Evolutionary conservation across 2,797 vertebrate genomes (phyloP).

Genomic region (Parauchenoglanis punctatus): DNA sequence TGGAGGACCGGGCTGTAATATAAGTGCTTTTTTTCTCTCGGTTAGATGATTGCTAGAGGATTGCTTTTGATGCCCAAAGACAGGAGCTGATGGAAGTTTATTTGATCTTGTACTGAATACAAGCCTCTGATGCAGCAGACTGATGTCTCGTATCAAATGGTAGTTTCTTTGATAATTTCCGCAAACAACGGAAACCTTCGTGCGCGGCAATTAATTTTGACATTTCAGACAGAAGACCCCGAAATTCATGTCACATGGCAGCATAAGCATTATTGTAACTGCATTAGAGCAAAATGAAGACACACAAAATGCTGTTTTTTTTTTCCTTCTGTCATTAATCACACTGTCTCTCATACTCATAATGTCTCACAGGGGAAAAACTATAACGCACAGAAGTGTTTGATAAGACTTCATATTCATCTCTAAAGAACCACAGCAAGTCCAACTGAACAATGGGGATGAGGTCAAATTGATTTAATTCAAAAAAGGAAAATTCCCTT

Average conservation of each 20-base stretch:
- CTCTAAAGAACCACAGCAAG: neutral
- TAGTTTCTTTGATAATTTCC: conserved; percentile 35
- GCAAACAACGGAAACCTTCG: conserved; percentile 38
- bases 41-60: conserved; percentile 24
- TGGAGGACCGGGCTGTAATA: conserved; percentile 31
- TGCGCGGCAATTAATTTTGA: conserved; percentile 42
- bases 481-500: neutral
- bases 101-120: conserved; percentile 44
- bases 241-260: neutral
- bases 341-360: neutral
- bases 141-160: conserved; percentile 29
- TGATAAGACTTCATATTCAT: conserved; percentile 6
- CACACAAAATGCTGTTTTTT: neutral
- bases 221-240: conserved; percentile 37
- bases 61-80: conserved; percentile 38
- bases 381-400: neutral
- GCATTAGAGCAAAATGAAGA: conserved; percentile 9
- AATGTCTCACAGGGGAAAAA: neutral
- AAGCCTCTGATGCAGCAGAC: conserved; percentile 25
- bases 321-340: neutral
- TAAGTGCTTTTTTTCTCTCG: conserved; percentile 8
- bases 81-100: conserved; percentile 43
- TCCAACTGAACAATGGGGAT: neutral
- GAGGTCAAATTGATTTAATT: neutral
- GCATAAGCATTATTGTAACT: neutral